These are phyloP conservation scores for Pissodes strobi DNA, from an alignment of 1,140 invertebrate genomes.

Conservation along the genomic window DNA sequence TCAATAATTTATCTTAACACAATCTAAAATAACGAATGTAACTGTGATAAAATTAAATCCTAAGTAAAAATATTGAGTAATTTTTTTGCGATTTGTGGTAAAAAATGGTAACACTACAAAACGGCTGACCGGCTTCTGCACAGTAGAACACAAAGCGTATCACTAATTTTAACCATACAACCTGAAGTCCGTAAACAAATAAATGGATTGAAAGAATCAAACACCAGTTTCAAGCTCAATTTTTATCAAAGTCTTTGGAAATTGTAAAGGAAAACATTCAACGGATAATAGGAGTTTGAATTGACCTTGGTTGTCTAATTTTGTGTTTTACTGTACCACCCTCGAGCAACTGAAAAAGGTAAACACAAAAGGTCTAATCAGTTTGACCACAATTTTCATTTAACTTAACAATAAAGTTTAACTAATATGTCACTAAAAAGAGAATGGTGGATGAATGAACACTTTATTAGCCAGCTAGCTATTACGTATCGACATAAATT, in stretches of 20 bases:
- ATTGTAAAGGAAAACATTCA: too few relatives aligned
- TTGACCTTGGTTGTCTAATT: too few relatives aligned
- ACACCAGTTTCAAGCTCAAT: too few relatives aligned
- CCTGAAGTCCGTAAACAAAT: too few relatives aligned
- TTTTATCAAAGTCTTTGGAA: too few relatives aligned
- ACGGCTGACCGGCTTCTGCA: conserved; percentile 44
- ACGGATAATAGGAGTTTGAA: too few relatives aligned
- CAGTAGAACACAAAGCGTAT: neutral
- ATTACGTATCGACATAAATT: too few relatives aligned
- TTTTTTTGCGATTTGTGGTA: conserved; percentile 26
- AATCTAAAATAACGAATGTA: conserved; percentile 12
- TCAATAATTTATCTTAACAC: conserved; percentile 4
- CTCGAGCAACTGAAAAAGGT: conserved; percentile 1
- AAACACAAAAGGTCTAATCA: conserved; percentile 45
- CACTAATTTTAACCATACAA: too few relatives aligned
- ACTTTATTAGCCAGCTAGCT: neutral
- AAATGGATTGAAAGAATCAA: too few relatives aligned
- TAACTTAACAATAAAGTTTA: conserved; percentile 1
- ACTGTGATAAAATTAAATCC: conserved; percentile 6
- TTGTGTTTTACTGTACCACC: neutral
- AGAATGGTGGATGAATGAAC: neutral
- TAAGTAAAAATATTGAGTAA: conserved; percentile 19
- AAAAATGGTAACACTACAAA: conserved; percentile 50
- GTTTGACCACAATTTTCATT: conserved; percentile 39
- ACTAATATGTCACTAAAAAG: conserved; percentile 10